These are phyloP conservation scores for Xenopus borealis DNA, from an alignment of 2,113 vertebrate species.

Conservation along the genomic window DNA sequence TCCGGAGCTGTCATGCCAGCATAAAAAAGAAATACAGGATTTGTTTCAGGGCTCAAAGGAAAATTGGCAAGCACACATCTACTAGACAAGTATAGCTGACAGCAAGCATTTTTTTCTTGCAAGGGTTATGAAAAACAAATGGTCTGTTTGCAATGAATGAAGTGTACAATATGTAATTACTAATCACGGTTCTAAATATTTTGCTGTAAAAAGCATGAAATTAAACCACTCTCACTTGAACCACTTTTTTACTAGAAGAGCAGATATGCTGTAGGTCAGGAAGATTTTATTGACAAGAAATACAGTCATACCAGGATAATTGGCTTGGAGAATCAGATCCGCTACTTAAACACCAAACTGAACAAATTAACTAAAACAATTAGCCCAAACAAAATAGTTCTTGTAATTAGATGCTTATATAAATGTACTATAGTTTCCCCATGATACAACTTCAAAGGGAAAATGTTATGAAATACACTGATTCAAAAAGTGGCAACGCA, in stretches of 20 bases:
- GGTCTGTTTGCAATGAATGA: constrained; percentile 55
- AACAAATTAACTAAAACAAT: constrained; percentile 34
- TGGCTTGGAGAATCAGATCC: constrained; percentile 36
- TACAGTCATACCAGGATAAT: constrained; percentile 35
- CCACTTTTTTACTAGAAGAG: constrained; percentile 50
- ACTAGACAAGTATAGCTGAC: constrained; percentile 33
- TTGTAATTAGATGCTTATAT: constrained; percentile 32
- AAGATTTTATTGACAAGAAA: constrained; percentile 49
- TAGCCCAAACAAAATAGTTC: not conserved
- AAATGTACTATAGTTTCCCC: constrained; percentile 1
- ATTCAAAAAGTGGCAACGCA: too few species aligned
- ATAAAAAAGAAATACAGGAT: constrained; percentile 13
- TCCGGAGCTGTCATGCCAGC: not conserved
- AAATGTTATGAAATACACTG: too few species aligned
- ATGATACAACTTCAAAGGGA: not conserved
- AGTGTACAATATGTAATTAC: constrained; percentile 63
- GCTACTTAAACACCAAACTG: constrained; percentile 23
- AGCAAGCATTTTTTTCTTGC: constrained; percentile 47
- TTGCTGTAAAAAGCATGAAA: constrained; percentile 60
- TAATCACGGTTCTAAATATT: constrained; percentile 50
- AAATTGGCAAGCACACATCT: constrained; percentile 26
- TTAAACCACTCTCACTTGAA: constrained; percentile 55
- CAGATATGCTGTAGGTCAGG: constrained; percentile 48
- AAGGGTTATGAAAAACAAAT: constrained; percentile 55
- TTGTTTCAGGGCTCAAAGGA: constrained; percentile 1